These are phyloP conservation scores for Ceraclea dissimilis DNA, from an alignment of 2,888 invertebrate genomes.

Conservation along the genomic window DNA sequence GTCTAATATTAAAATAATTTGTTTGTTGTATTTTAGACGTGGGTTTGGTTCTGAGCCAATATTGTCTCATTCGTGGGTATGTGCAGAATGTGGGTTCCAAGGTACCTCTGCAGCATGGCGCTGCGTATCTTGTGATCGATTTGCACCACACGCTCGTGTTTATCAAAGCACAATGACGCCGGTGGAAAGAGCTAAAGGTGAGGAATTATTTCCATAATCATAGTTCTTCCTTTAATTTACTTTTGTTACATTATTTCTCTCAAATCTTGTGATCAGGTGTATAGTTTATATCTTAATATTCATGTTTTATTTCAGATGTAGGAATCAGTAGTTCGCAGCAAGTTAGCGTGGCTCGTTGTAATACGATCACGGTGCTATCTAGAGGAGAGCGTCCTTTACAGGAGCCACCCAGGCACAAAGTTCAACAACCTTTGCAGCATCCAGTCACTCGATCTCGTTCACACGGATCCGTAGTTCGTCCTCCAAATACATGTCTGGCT, in stretches of 20 bases:
- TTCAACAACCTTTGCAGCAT: conserved; percentile 36
- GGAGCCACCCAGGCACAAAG: conserved; percentile 32
- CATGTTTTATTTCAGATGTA: background rate
- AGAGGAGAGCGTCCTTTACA: conserved; percentile 21
- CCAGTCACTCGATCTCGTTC: conserved; percentile 55
- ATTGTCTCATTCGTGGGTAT: conserved; percentile 45
- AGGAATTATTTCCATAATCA: background rate
- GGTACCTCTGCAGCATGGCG: conserved; percentile 49
- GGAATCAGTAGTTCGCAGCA: background rate
- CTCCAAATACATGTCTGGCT: conserved; percentile 30
- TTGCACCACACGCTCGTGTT: conserved; percentile 46
- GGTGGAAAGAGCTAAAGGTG: conserved; percentile 13
- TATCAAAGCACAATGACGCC: conserved; percentile 34
- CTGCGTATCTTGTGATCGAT: conserved; percentile 44
- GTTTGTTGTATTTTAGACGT: background rate
- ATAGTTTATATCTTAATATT: too few species aligned
- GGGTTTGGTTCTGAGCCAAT: conserved; percentile 40
- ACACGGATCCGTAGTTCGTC: conserved; percentile 55
- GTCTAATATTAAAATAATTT: too few species aligned
- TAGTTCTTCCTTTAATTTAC: background rate
- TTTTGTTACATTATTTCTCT: too few species aligned
- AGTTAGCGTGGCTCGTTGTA: conserved; percentile 45
- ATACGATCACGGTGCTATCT: conserved; percentile 34
- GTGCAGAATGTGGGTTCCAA: conserved; percentile 40
- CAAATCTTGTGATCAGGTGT: too few species aligned